Conservation (phyloP, 2,113 vertebrate species). For the Podarcis raffonei region DNA sequence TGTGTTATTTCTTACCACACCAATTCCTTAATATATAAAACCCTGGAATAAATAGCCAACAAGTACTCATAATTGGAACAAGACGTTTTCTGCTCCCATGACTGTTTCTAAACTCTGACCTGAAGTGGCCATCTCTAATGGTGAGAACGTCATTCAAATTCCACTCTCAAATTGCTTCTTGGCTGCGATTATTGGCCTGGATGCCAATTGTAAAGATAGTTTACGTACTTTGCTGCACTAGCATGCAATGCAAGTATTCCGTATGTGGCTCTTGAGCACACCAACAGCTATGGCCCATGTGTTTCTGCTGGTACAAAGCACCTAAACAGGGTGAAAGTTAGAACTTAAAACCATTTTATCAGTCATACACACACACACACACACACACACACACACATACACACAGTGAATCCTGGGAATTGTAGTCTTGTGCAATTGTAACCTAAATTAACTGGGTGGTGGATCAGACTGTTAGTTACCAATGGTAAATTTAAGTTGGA, state of each 20-base stretch:
- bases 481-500: neutral
- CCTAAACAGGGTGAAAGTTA: neutral
- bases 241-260: slow-evolving; percentile 9
- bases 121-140: slow-evolving; percentile 16
- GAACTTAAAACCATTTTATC: neutral
- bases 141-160: slow-evolving; percentile 16
- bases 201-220: slow-evolving; percentile 39
- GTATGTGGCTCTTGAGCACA: neutral
- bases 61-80: neutral
- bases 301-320: neutral
- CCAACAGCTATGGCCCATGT: neutral
- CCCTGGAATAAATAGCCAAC: neutral
- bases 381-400: too few relatives aligned
- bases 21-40: neutral
- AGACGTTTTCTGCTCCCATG: slow-evolving; percentile 10
- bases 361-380: too few relatives aligned
- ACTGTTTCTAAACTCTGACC: neutral
- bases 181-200: slow-evolving; percentile 31
- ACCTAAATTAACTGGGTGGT: neutral
- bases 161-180: neutral
- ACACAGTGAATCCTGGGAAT: too few relatives aligned
- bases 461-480: neutral
- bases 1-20: neutral
- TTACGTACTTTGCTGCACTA: slow-evolving; percentile 20
- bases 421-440: too few relatives aligned